Conservation (phyloP, 2,113 vertebrate species). For the Excalfactoria chinensis region DNA sequence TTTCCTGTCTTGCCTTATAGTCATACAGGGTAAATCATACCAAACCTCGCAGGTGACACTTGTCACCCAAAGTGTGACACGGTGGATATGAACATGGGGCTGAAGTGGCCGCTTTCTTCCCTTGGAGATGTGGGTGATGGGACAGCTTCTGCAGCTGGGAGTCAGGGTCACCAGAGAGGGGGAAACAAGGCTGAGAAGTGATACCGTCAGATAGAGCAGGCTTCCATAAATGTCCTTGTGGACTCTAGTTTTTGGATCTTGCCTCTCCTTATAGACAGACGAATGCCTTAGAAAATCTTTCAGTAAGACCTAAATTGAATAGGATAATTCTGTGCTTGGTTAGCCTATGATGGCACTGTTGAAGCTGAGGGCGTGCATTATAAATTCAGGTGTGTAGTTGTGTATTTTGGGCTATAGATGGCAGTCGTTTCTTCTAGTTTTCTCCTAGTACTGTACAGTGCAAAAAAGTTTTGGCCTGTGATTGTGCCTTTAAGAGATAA, state of each 20-base stretch:
- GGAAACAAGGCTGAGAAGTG: background rate
- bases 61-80: background rate
- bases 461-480: background rate
- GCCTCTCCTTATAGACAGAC: background rate
- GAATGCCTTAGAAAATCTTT: background rate
- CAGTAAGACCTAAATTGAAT: background rate
- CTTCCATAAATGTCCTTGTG: background rate
- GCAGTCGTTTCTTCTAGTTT: background rate
- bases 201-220: background rate
- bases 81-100: fast-evolving
- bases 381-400: background rate
- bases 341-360: background rate
- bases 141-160: background rate
- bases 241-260: background rate
- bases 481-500: background rate
- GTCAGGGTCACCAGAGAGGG: background rate
- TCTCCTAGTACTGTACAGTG: background rate
- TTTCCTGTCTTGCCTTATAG: background rate
- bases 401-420: background rate
- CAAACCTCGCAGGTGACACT: background rate
- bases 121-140: background rate
- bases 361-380: background rate
- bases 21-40: background rate
- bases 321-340: background rate
- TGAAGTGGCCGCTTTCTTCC: background rate